Evolutionary conservation across 2,888 invertebrate genomes (phyloP), one percentile per base, ranked within the genome.

Genomic region (Acrobasis consociella): DNA sequence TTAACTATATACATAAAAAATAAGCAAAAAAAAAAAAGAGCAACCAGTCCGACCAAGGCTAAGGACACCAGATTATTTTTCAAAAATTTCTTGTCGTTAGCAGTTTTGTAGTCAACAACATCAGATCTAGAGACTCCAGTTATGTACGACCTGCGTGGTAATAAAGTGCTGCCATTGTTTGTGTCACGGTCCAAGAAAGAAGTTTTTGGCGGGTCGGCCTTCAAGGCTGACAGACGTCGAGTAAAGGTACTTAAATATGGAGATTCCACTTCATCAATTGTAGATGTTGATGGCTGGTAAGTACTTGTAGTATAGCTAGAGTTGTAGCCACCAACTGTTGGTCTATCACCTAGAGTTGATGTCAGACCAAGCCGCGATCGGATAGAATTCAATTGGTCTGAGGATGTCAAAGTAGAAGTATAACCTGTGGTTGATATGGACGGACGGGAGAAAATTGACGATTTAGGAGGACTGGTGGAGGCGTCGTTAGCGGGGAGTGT

Each of bases 221-320:
- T 91, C 3, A 92, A 73, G 8, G 91, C 66, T 13, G 94, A 93
- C 65, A 95, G 80, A 65, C 95, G 93, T 64, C 94, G 91, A 0
- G 95, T 95, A 72, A 96, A 96, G 75, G 95, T 95, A 74, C 95
- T 95, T 74, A 95, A 86, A 82, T 94, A 96, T 61, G 95, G 95
- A 71, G 95, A 94, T 77, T 95, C 95, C 66, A 93, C 93, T 78
- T 94, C 93, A 71, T 93, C 91, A 62, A 87, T 84, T 53, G 86
- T 84, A 3, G 91, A 84, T 46, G 85, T 86, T 22, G 87, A 82
- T 1, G 87, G 87, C 65, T 85, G 88, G 63, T 86, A 90, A 70
- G 78, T 82, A 72, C 70, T 87, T 60, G 84, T 70, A 9, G 81
- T 66, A 66, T 78, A 90, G 60, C 71, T 85, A 11, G 89, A 80